Base-by-base conservation (phyloP, 2,888 invertebrate genomes). In the Ferdinandea cuprea region DNA sequence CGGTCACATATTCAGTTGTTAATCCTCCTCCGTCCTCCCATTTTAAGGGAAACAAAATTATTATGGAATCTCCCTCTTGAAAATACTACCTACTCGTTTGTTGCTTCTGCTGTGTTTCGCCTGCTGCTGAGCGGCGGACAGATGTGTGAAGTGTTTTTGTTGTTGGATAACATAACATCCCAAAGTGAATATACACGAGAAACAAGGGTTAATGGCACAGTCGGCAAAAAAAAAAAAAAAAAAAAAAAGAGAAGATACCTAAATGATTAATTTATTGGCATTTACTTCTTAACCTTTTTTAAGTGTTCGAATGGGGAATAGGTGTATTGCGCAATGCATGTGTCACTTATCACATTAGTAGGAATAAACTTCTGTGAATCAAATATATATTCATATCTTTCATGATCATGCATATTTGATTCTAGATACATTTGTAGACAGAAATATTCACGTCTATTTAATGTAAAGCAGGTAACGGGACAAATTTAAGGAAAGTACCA, bases 141-240 rank as follows among this genome's bases (percentile, higher is more conserved):
- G 59, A 71, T 71, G 59, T 28, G 19, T 42, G 28, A 30, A n/a
- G 5, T 3, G 1, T 4, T 37, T 65, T 40, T 50, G n/a, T 50
- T 17, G 25, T 59, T 44, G 8, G 9, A 21, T n/a, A 21, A 4
- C 42, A 21, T n/a, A 21, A 4, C 42, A 37, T 21, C 19, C 9
- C 17, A 46, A 30, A 28, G 4, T n/a, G 25, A 37, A 6, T 7
- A 15, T 13, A 21, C 35, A 15, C 11, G 5, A 46, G 19, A 54
- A 46, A 52, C 61, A 63, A 52, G 73, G 73, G 73, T 73, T 73
- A 73, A 73, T 73, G 73, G 73, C 56, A 71, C 42, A 71, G 25
- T 63, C 35, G 37, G n/a, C 13, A 19, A 19, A 54, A 54, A 46
- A 52, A 46, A 35, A 30, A 13, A 17, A n/a, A n/a, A n/a, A n/a